These are phyloP conservation scores for Phalacrocorax brasilianus DNA, from an alignment of 2,113 vertebrate genomes.

Conservation along the genomic window DNA sequence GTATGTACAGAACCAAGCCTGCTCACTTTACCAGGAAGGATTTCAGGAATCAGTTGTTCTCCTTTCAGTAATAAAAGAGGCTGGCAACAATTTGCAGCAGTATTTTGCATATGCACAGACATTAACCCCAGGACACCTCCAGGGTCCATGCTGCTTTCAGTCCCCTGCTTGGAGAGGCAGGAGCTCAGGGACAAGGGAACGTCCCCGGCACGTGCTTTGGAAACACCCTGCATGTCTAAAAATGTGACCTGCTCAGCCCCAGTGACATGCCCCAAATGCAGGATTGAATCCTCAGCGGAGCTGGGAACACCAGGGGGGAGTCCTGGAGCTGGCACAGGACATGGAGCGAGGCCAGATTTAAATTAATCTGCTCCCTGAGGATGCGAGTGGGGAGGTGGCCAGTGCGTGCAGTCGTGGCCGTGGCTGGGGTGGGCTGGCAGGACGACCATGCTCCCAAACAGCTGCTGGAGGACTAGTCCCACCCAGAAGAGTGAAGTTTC, in stretches of 20 bases:
- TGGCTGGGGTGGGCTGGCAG: neutral
- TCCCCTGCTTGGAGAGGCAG: neutral
- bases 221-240: neutral
- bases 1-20: neutral
- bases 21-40: constrained; percentile 15
- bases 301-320: neutral
- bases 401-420: fast-evolving
- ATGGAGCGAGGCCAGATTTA: neutral
- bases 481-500: neutral
- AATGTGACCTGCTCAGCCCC: neutral
- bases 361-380: neutral
- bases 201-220: neutral
- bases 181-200: neutral
- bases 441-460: fast-evolving
- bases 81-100: neutral
- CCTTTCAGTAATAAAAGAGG: neutral
- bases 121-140: neutral
- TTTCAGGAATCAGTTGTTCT: constrained; percentile 47
- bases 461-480: neutral
- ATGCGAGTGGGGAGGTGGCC: fast-evolving
- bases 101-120: constrained; percentile 22
- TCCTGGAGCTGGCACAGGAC: neutral
- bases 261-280: neutral
- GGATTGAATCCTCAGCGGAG: neutral
- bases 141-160: neutral